These are phyloP conservation scores for Nemotelus pantherinus DNA, from an alignment of 2,888 invertebrate genomes.

Conservation along the genomic window DNA sequence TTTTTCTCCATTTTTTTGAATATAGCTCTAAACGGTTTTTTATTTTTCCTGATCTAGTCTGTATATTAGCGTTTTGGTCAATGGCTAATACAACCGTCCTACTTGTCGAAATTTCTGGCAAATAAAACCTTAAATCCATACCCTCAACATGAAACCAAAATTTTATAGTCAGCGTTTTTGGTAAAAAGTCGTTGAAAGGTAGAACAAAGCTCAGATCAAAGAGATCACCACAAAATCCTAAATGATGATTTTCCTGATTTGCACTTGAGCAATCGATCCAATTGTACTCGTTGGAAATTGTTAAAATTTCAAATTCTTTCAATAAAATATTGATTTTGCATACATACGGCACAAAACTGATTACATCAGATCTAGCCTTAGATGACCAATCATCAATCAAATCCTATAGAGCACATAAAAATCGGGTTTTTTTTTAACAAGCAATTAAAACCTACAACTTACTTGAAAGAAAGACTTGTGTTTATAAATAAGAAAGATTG, in stretches of 20 bases:
- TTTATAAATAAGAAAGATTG: slow-evolving; percentile 89
- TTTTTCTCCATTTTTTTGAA: slow-evolving; percentile 81
- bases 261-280: slow-evolving; percentile 99
- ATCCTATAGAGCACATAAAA: slow-evolving; percentile 67
- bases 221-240: slow-evolving; percentile 93
- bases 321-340: slow-evolving; percentile 91
- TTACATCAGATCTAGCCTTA: slow-evolving; percentile 91
- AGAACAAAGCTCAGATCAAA: slow-evolving; percentile 93
- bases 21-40: slow-evolving; percentile 67
- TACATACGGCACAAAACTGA: slow-evolving; percentile 96
- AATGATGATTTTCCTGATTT: slow-evolving; percentile 92
- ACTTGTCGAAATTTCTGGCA: slow-evolving; percentile 92
- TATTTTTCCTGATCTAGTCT: slow-evolving; percentile 77
- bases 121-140: slow-evolving; percentile 86
- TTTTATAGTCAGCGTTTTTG: slow-evolving; percentile 86
- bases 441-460: not conserved
- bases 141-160: slow-evolving; percentile 97
- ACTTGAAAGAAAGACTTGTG: slow-evolving; percentile 94
- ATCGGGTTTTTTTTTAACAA: not conserved
- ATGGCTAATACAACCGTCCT: slow-evolving; percentile 83
- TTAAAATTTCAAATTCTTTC: slow-evolving; percentile 95
- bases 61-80: slow-evolving; percentile 87
- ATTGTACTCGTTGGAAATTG: slow-evolving; percentile 94
- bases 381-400: slow-evolving; percentile 96
- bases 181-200: slow-evolving; percentile 94